A percentile compares a stretch with the other conserved stretches of the same genome.
Evolutionary conservation across 35 echinoderm and acorn worm species (phyloP).

Genomic region (Stichopus chloronotus): DNA sequence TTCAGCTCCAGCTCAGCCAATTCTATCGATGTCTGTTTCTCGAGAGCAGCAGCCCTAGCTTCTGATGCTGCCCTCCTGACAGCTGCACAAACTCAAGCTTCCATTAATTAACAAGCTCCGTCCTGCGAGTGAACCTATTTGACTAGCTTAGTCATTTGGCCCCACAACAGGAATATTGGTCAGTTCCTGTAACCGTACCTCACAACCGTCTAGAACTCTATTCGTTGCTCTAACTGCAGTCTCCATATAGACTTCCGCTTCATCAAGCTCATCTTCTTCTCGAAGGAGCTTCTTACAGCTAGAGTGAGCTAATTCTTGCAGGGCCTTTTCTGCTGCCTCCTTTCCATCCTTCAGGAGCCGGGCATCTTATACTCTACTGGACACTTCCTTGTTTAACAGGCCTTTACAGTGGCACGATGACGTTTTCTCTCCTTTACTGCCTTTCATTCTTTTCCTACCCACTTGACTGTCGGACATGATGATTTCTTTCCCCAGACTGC

Average conservation of each 20-base stretch:
- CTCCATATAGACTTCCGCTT: background rate
- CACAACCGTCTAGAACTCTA: background rate
- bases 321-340: slow-evolving; percentile 11
- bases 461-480: background rate
- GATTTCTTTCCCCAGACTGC: background rate
- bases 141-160: too few relatives aligned
- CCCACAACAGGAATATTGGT: background rate
- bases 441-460: background rate
- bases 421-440: background rate
- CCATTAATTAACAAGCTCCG: too few relatives aligned
- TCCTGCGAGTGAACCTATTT: too few relatives aligned
- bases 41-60: too few relatives aligned
- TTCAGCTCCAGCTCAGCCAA: too few relatives aligned
- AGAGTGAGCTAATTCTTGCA: background rate
- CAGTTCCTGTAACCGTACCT: background rate
- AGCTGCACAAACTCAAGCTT: too few relatives aligned
- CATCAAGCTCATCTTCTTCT: background rate
- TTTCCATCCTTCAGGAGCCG: background rate
- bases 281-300: background rate
- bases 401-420: slow-evolving; percentile 23
- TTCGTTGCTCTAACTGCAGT: background rate
- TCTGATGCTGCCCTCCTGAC: too few relatives aligned
- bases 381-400: slow-evolving; percentile 25
- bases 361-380: background rate
- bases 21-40: too few relatives aligned